Evolutionary conservation across 2,113 vertebrate species (phyloP).

Genomic region (Elanoides forficatus): DNA sequence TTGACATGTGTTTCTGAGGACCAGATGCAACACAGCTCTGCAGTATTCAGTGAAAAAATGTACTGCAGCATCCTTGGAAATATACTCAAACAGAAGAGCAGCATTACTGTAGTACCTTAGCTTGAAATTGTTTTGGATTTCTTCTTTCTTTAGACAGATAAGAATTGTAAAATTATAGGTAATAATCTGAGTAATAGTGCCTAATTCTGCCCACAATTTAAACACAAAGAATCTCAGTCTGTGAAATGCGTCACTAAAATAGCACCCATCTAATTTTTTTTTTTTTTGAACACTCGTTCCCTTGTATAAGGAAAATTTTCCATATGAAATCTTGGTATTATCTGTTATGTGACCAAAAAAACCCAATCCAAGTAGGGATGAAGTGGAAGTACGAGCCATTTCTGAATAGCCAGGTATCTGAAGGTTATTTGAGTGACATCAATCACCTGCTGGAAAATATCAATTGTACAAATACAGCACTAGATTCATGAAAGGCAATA

Average conservation of each 20-base stretch:
- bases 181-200: not conserved
- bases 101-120: not conserved
- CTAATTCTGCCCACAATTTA: not conserved
- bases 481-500: not conserved
- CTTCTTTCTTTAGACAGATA: not conserved
- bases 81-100: not conserved
- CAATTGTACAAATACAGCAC: not conserved
- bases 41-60: not conserved
- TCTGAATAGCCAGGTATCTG: not conserved
- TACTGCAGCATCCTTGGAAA: not conserved
- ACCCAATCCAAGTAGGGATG: not conserved
- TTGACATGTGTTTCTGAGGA: not conserved
- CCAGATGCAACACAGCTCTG: not conserved
- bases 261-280: not conserved
- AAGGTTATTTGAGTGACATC: slow-evolving; percentile 3
- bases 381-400: not conserved
- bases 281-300: not conserved
- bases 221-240: not conserved
- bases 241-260: not conserved
- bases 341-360: not conserved
- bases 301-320: not conserved
- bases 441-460: not conserved
- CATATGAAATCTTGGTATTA: not conserved
- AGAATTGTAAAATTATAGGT: not conserved
- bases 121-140: not conserved